Evolutionary conservation across 2,888 invertebrate species (phyloP), one percentile per base, ranked within the genome.

Genomic region (Zaprionus lineosus): DNA sequence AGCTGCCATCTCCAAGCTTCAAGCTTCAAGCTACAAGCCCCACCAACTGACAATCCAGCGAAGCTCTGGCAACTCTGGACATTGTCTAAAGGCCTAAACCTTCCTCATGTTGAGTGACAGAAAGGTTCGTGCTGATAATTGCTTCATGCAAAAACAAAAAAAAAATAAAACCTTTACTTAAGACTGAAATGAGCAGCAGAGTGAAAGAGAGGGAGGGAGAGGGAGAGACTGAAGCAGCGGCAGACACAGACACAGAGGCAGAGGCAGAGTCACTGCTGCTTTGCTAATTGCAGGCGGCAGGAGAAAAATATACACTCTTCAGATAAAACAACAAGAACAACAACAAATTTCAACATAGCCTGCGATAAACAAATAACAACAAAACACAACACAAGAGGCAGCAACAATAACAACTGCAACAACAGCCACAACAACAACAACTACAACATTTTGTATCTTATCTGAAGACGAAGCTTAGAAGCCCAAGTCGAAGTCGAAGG

Each of bases 61-160:
- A 50, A 51, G 48, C 48, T n/a, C n/a, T 56, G 74, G 55, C 71
- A 58, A 55, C 63, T 58, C 60, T 64, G 72, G 65, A 65, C 76
- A 76, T 84, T 77, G 84, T 81, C 65, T 64, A 57, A 15, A 41
- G 48, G 59, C n/a, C n/a, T n/a, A n/a, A 62, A 73, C 66, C 75
- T 60, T 55, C 71, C 58, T 67, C 83, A 76, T 53, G 47, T 79
- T 63, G 59, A 84, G 58, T 73, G 70, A 66, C 84, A 70, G 84
- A 61, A 62, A 59, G 56, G 50, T 85, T 83, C 83, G 73, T 73
- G 83, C 75, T 73, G 65, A 79, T 81, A 81, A 83, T 84, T 81
- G 68, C 59, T 31, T 43, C 68, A 72, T 79, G 79, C 76, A 72
- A 70, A 75, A 78, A 61, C 26, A 16, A 21, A 9, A 6, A 24